Evolutionary conservation across 2,888 invertebrate genomes (phyloP), one percentile per base, ranked within the genome.

Genomic region (Brachycybe producta): DNA sequence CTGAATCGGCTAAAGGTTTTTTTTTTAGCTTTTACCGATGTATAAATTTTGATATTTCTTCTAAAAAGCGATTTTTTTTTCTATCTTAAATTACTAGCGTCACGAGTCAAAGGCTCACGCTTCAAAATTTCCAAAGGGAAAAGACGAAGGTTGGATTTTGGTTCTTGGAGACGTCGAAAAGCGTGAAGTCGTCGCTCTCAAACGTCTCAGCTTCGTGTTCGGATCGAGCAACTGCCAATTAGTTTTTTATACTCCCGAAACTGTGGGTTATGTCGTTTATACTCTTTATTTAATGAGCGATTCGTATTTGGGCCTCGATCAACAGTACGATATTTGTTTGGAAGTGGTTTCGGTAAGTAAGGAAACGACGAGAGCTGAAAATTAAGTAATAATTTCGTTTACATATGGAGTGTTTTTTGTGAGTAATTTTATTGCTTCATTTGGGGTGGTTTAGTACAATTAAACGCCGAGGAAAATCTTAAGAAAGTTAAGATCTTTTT

Each of bases 111-210:
- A 32, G 59, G 84, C 83, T n/a, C 70, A 80, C 54, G 81, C 87
- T 53, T 84, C 87, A 0, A 78, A 80, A 54, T 97, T 90, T 72
- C 81, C 88, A 1, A 92, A 94, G 65, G 80, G 82, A 32, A 97
- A 95, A 70, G 87, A 86, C 63, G 95, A 95, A 65, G 87, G 91
- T 50, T 98, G 97, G 97, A 83, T 95, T 68, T 64, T 92, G 2
- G 75, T 90, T 0, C 70, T 97, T 7, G 94, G 92, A 2, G 76
- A 78, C 23, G 68, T 77, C 21, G 77, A 78, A 47, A 70, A 71
- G 1, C 74, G 75, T 23, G 85, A 91, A 60, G 71, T 95, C 30
- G 67, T 82, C 55, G 88, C 90, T 1, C 68, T 95, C 62, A 91
- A 90, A 65, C 71, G 94, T 44, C 71, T 82, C 2, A 62, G 65